Percentiles rank a stretch among this genome's conserved stretches.
Conservation (phyloP, 2,797 vertebrate genomes). For the Neopelma chrysocephalum region DNA sequence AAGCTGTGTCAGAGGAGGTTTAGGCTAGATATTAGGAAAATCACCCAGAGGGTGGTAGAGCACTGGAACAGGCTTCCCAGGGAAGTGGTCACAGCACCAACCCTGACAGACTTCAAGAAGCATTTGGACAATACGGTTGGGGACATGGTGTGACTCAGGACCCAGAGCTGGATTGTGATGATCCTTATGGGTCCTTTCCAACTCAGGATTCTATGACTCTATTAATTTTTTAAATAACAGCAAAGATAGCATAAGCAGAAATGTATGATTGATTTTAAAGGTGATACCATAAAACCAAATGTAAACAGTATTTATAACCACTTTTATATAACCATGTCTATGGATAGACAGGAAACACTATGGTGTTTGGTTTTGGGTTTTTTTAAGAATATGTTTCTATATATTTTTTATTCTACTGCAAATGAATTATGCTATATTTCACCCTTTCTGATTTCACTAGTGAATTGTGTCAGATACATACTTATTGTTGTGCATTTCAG, state of each 20-base stretch:
- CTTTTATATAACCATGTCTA: not conserved
- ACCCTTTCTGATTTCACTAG: not conserved
- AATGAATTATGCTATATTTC: not conserved
- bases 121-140: fast-evolving
- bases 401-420: not conserved
- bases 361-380: not conserved
- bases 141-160: no score
- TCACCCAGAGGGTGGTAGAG: no score
- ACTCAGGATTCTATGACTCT: not conserved
- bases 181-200: not conserved
- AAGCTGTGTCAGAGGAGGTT: not conserved
- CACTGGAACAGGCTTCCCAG: not conserved
- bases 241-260: not conserved
- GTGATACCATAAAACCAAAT: not conserved
- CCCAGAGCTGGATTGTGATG: not conserved
- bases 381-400: not conserved
- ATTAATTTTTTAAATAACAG: not conserved
- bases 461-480: not conserved
- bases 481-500: not conserved
- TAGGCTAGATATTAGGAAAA: not conserved
- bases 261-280: not conserved
- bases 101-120: not conserved
- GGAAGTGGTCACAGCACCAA: not conserved
- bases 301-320: not conserved
- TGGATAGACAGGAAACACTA: not conserved